Conservation (phyloP, 2,797 vertebrate species). For the Tachyglossus aculeatus region DNA sequence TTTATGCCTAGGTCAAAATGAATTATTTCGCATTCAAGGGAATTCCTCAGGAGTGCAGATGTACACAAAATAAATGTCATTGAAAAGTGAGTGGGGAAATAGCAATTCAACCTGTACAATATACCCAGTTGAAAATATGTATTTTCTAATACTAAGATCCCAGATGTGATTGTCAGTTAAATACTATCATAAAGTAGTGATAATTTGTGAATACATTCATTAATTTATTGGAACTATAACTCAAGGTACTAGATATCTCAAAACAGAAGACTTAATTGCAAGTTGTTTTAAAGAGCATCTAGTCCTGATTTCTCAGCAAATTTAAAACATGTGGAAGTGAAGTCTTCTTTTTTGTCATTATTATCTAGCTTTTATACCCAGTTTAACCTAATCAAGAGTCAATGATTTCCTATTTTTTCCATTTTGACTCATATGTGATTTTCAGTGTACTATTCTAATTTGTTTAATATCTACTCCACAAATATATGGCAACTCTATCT, state of each 20-base stretch:
- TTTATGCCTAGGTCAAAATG: constrained; percentile 36
- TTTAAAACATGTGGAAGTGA: too few species aligned
- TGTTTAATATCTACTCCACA: too few species aligned
- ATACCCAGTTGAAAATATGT: too few species aligned
- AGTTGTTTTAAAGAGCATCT: background rate
- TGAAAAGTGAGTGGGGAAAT: constrained; percentile 17
- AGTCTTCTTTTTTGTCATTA: too few species aligned
- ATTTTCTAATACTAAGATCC: background rate
- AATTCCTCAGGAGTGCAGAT: background rate
- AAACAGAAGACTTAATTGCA: background rate
- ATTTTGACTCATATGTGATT: too few species aligned
- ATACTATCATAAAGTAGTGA: background rate
- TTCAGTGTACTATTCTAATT: too few species aligned
- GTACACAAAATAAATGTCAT: background rate
- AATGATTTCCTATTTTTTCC: too few species aligned
- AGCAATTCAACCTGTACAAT: constrained; percentile 2
- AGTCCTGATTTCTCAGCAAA: too few species aligned
- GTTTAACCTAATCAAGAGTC: too few species aligned
- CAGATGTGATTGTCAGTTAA: background rate
- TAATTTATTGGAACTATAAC: background rate
- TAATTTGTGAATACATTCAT: background rate
- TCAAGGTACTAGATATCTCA: background rate
- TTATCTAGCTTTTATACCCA: too few species aligned
- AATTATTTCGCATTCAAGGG: constrained; percentile 50
- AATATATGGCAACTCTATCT: too few species aligned